phyloP scores from a whole-genome alignment of 2,113 vertebrate genomes.

The Chlorodrepanis virens region DNA sequence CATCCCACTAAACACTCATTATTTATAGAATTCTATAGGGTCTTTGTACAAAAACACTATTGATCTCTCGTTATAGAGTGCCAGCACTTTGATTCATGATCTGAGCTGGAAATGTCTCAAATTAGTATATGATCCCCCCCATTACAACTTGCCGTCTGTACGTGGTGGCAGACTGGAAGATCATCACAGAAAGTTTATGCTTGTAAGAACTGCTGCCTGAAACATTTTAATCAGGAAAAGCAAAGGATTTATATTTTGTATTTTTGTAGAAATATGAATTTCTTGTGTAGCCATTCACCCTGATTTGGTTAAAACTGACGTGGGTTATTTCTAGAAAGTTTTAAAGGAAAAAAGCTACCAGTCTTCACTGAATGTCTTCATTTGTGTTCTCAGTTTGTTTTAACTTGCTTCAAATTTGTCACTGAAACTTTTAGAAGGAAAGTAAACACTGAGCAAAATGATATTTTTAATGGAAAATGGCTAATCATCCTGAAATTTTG shows the following conservation, averaged over 20 bases:
- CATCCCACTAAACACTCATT: conserved; percentile 57
- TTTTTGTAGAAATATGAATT: neutral
- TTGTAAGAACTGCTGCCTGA: neutral
- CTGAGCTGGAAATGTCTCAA: conserved; percentile 16
- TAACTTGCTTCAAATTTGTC: neutral
- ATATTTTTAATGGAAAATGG: neutral
- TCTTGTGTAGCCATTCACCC: neutral
- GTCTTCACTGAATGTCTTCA: neutral
- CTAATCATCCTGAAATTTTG: neutral
- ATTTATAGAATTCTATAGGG: conserved; percentile 64
- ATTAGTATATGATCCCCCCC: neutral
- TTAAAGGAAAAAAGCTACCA: neutral
- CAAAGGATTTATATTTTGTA: no score
- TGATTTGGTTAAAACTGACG: neutral
- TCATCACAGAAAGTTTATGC: neutral
- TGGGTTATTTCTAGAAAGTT: neutral
- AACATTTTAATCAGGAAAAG: neutral
- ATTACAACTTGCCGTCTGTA: neutral
- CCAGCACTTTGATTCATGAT: conserved; percentile 48
- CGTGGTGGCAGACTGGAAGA: neutral
- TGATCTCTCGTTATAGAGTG: conserved; percentile 47
- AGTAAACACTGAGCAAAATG: neutral
- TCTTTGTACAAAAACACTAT: conserved; percentile 47
- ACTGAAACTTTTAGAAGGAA: neutral
- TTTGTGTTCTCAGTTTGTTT: neutral